Evolutionary conservation across 1,140 invertebrate genomes (phyloP).

Genomic region (Armadillidium nasatum): DNA sequence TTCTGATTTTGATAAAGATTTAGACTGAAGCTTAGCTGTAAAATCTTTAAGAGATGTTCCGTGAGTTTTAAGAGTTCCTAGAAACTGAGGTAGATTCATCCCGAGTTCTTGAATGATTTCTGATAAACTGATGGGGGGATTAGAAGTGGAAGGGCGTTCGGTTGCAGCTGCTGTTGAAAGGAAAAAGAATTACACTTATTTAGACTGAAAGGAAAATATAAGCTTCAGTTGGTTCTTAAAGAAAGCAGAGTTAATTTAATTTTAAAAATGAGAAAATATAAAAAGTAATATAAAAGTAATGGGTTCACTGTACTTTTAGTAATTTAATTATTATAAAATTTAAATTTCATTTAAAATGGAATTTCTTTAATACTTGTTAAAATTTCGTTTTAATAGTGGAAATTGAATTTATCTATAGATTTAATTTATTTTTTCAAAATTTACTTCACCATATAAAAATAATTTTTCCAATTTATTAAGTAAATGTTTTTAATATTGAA

Average conservation of each 20-base stretch:
- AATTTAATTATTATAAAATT: background rate
- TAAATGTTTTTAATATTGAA: too few species aligned
- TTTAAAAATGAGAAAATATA: too few species aligned
- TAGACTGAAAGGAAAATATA: too few species aligned
- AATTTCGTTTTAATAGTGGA: too few species aligned
- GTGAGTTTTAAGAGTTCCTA: background rate
- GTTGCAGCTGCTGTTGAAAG: background rate
- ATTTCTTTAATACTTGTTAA: too few species aligned
- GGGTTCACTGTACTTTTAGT: background rate
- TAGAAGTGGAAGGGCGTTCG: background rate
- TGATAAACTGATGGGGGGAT: background rate
- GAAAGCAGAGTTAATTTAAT: background rate
- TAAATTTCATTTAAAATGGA: background rate
- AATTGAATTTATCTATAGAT: too few species aligned
- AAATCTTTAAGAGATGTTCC: background rate
- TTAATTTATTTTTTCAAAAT: too few species aligned
- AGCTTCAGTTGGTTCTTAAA: background rate
- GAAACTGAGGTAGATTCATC: background rate
- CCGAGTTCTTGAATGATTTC: background rate
- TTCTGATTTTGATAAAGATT: background rate
- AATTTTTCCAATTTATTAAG: too few species aligned
- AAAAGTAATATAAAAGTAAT: slow-evolving; percentile 4
- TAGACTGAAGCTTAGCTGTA: background rate
- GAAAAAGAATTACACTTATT: background rate
- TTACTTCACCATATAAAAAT: too few species aligned